Evolutionary conservation across 2,888 invertebrate genomes (phyloP), one percentile per base, ranked within the genome.

Genomic region (Mantis religiosa): DNA sequence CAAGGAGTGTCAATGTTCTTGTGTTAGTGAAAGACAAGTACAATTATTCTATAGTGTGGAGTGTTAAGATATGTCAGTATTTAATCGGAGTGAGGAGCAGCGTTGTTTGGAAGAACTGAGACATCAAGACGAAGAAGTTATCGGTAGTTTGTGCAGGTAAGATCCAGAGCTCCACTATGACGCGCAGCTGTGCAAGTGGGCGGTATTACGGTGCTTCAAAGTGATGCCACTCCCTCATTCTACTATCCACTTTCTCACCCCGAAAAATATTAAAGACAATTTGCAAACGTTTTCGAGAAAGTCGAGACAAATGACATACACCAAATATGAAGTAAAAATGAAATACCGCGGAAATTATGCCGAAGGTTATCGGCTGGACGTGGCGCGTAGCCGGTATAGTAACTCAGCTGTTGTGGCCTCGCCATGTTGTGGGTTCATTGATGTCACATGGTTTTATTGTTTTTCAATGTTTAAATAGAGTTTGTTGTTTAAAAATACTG

Each of bases 41-140:
- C 28, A 84, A 88, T 87, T 87, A 84, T 84, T 83, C 27, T 85
- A 88, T 85, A 83, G 90, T 89, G 91, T 90, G 90, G 90, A 89
- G 85, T 89, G 82, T 90, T 89, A 91, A 91, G 92, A 91, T 93
- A 95, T 95, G 95, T 95, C 95, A 93, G 93, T 94, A 93, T 94
- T 94, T 93, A 93, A 92, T 91, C 93, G 92, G 92, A 93, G 93
- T 91, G 94, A 94, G 91, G 93, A 94, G 92, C 93, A 94, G 91
- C 93, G 94, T 92, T 93, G 94, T 92, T 94, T 94, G 91, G 94
- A 94, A 91, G 94, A 94, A 92, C 93, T 93, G 91, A 90, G 94
- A 54, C 92, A 93, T 92, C 94, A 94, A 91, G 94, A 93, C 91
- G 94, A 94, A 91, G 95, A 95, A 91, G 92, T 93, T 91, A 92